These are phyloP conservation scores for Listronotus bonariensis DNA, from an alignment of 1,140 invertebrate genomes.

Conservation along the genomic window DNA sequence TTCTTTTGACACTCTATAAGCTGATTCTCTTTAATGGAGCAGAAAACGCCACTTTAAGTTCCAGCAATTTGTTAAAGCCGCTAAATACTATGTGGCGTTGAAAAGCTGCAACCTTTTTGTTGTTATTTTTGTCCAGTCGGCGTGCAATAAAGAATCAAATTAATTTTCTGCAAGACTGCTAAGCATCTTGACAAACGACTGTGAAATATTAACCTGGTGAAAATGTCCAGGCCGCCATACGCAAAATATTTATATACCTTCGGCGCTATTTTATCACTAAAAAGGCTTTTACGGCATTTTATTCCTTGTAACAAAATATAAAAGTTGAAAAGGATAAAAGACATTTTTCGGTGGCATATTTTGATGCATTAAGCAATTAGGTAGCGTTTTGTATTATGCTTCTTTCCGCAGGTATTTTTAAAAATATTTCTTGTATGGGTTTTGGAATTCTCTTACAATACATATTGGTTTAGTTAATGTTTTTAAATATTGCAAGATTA, in stretches of 20 bases:
- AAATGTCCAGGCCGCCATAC: slow-evolving; percentile 35
- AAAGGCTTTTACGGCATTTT: slow-evolving; percentile 30
- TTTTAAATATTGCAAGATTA: too few species aligned
- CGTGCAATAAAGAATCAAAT: slow-evolving; percentile 40
- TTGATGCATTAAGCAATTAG: slow-evolving; percentile 15
- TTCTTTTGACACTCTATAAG: too few species aligned
- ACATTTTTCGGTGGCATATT: slow-evolving; percentile 32
- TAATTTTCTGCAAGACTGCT: slow-evolving; percentile 45
- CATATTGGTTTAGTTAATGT: too few species aligned
- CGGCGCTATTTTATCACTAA: slow-evolving; percentile 32
- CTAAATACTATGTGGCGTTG: slow-evolving; percentile 27
- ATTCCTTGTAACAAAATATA: slow-evolving; percentile 17
- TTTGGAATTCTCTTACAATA: too few species aligned
- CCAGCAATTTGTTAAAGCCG: slow-evolving; percentile 13
- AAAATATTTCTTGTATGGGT: too few species aligned
- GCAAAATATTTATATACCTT: slow-evolving; percentile 39
- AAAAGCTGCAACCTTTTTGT: slow-evolving; percentile 35
- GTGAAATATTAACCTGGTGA: slow-evolving; percentile 45
- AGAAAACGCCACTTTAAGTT: too few species aligned
- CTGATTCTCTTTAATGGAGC: too few species aligned
- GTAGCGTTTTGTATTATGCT: too few species aligned
- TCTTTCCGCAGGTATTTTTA: too few species aligned
- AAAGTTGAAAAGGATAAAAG: slow-evolving; percentile 17
- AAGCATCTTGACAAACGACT: slow-evolving; percentile 46
- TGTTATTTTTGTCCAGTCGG: slow-evolving; percentile 35